Evolutionary conservation across 1,140 invertebrate genomes (phyloP), one percentile per base, ranked within the genome.

Genomic region (Lamellibrachia luymesi): DNA sequence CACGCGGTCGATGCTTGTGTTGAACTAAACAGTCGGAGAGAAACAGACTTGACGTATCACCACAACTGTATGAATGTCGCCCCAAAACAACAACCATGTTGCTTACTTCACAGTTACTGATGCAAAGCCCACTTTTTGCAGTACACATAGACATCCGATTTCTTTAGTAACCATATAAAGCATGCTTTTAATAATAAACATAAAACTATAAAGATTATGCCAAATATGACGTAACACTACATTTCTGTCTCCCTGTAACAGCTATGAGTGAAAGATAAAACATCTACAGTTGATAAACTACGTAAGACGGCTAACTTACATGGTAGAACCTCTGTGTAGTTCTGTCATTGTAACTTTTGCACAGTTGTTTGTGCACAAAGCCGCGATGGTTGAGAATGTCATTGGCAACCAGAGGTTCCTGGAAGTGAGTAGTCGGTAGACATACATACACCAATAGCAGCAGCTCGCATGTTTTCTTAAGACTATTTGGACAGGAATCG

Each of bases 351-450:
- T 95, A 97, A 93, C 95, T 95, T 93, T 98, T 98, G 95, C 98
- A 99, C 4, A 98, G 96, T 94, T 98, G 97, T 95, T 99, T 99
- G 91, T 97, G 97, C 0, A 99, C 98, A 95, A 99, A 98, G 91
- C 97, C 97, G 94, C 97, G 97, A 93, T 98, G 98, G 93, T 96
- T 98, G 1, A 99, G 96, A 95, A 99, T 98, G 95, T 99, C 98
- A 95, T 98, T 98, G 2, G 98, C 98, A 17, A 99, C 97, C 94
- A 98, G 96, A 0, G 98, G 97, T 95, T 98, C 98, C 96, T 96
- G 91, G 38, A 38, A 38, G 38, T 22, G 94, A 94, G 56, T 27
- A 91, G 50, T n/a, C 92, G n/a, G 64, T 8, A 4, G 13, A 80
- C 13, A 17, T 80, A 80, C 2, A 80, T 22, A 80, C 64, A 8